These are phyloP conservation scores for Clarias gariepinus DNA, from an alignment of 2,113 vertebrate species.

Conservation along the genomic window DNA sequence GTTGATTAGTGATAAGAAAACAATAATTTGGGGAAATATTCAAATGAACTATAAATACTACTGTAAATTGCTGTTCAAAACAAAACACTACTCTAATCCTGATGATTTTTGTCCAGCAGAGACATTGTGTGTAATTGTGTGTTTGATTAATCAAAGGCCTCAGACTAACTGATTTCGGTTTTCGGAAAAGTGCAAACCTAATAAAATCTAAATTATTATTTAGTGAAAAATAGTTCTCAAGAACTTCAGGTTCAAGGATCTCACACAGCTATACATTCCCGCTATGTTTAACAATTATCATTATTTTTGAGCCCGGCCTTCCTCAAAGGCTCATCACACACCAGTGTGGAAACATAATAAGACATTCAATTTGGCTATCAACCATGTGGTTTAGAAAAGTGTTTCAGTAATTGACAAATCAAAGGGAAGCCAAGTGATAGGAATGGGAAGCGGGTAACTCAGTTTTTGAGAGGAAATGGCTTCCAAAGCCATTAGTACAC, in stretches of 20 bases:
- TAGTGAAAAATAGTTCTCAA: slow-evolving; percentile 10
- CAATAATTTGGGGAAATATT: neutral
- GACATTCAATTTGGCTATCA: slow-evolving; percentile 74
- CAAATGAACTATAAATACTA: neutral
- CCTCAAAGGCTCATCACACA: slow-evolving; percentile 73
- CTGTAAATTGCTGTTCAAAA: neutral
- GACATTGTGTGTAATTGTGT: neutral
- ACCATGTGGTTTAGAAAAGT: slow-evolving; percentile 70
- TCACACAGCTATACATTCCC: slow-evolving; percentile 51
- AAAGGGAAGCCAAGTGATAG: slow-evolving; percentile 73
- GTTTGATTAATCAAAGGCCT: neutral
- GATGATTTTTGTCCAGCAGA: neutral
- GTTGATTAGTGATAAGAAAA: neutral
- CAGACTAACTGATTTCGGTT: neutral
- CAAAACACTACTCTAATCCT: neutral
- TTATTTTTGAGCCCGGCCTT: slow-evolving; percentile 62
- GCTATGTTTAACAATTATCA: slow-evolving; percentile 64
- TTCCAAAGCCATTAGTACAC: slow-evolving; percentile 74
- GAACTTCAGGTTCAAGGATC: slow-evolving; percentile 16
- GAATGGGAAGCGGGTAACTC: slow-evolving; percentile 64
- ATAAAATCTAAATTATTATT: neutral
- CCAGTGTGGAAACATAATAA: slow-evolving; percentile 71
- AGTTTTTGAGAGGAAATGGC: slow-evolving; percentile 60
- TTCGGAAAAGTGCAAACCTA: neutral
- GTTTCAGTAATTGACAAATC: slow-evolving; percentile 74